Evolutionary conservation across 2,888 invertebrate genomes (phyloP).

Genomic region (Tupiocoris notatus): DNA sequence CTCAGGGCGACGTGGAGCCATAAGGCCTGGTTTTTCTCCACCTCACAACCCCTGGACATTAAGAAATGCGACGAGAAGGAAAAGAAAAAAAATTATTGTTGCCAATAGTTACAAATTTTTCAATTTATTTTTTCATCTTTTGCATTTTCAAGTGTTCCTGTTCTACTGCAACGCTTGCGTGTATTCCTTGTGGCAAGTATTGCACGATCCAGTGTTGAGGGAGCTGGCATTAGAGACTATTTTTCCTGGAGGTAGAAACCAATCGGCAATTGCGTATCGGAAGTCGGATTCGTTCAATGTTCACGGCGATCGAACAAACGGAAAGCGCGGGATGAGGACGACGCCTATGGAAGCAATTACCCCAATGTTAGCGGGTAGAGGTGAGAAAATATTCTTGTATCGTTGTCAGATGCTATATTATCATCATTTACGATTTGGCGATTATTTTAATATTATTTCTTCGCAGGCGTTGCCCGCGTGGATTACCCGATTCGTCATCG

Average conservation of each 20-base stretch:
- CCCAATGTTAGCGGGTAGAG: background rate
- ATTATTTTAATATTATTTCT: too few species aligned
- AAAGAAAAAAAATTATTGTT: background rate
- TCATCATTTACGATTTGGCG: too few species aligned
- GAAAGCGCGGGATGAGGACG: background rate
- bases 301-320: background rate
- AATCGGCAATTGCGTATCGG: background rate
- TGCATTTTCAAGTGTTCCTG: slow-evolving; percentile 40
- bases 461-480: too few species aligned
- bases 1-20: too few species aligned
- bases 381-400: too few species aligned
- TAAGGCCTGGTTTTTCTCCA: too few species aligned
- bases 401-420: too few species aligned
- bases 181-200: slow-evolving; percentile 31
- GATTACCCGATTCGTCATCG: background rate
- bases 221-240: slow-evolving; percentile 23
- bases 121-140: background rate
- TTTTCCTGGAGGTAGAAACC: background rate
- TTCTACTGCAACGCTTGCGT: slow-evolving; percentile 39
- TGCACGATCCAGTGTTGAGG: slow-evolving; percentile 14
- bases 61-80: too few species aligned
- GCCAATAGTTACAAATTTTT: background rate
- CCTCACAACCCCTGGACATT: too few species aligned
- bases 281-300: background rate
- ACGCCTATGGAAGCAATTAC: background rate